phyloP scores from a whole-genome alignment of 2,113 vertebrate species.

The Phocoena sinus region DNA sequence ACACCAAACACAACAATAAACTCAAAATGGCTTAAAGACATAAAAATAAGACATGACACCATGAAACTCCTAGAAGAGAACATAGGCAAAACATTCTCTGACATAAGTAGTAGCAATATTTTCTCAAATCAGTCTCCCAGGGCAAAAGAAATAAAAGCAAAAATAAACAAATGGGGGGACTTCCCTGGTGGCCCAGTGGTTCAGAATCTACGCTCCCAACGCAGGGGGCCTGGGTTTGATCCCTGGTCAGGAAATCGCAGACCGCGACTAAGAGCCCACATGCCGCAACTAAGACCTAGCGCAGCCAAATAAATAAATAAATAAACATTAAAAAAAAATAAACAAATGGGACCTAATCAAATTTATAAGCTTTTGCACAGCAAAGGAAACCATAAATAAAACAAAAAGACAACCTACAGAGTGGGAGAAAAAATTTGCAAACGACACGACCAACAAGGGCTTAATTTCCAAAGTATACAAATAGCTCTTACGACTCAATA shows the following conservation, averaged over 20 bases:
- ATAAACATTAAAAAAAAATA: not conserved
- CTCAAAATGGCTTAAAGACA: not conserved
- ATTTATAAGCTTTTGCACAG: not conserved
- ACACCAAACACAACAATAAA: not conserved
- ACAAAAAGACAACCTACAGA: not conserved
- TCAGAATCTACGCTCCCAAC: too few relatives aligned
- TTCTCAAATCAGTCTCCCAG: not conserved
- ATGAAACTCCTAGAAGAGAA: not conserved
- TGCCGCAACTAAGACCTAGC: too few relatives aligned
- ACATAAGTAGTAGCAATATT: not conserved
- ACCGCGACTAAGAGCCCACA: too few relatives aligned
- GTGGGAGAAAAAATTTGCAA: not conserved
- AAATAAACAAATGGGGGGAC: not conserved
- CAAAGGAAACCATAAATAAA: not conserved
- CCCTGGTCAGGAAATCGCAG: too few relatives aligned
- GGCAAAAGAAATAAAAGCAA: not conserved
- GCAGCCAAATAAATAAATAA: too few relatives aligned
- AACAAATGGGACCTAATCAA: not conserved
- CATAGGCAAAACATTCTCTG: not conserved
- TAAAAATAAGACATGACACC: not conserved
- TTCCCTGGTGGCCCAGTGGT: too few relatives aligned
- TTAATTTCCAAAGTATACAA: not conserved
- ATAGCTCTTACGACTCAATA: not conserved
- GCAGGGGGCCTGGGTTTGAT: too few relatives aligned
- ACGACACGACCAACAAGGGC: not conserved